Base-by-base conservation (phyloP, 2,113 vertebrate species). In the Acanthochromis polyacanthus region DNA sequence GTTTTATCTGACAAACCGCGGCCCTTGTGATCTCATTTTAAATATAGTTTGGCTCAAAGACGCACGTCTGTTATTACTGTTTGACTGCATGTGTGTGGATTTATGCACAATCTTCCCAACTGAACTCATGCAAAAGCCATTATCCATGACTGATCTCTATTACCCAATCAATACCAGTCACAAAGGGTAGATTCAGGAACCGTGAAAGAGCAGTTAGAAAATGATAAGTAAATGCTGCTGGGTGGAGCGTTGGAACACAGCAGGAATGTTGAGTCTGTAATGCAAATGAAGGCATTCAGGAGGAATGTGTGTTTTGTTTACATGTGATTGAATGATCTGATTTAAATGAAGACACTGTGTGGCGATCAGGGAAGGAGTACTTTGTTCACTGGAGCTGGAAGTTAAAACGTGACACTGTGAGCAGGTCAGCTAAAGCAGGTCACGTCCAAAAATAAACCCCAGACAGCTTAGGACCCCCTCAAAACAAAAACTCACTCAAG, bases 401-500 rank as follows among this genome's bases (percentile, higher is more conserved):
- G 64, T 77, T 57, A 75, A 82, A 71, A 45, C 1, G n/a, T 68
- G 85, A 75, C 19, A 82, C 62, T 51, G 52, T 72, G 76, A 83
- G 80, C 62, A 57, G 75, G 81, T 61, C 23, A 14, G 65, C 74
- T 56, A 56, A 84, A 91, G 53, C 85, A 48, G 82, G 88, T 80
- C 88, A 86, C 3, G 16, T 81, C 92, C 93, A 94, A 93, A 93
- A 83, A 93, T 93, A 94, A 36, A 65, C 62, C 25, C 48, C 71
- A 28, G 62, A 68, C 70, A n/a, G 46, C 46, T 28, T 14, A 23
- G 67, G 63, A 78, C 81, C 56, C 25, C 38, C 3, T 25, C 76
- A 52, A 80, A 91, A 90, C 82, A 88, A 84, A 91, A 86, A 90
- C 80, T 87, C 74, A 88, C 30, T 36, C 32, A 1, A 23, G 17